Conservation (phyloP, 2,888 invertebrate genomes). For the Aporophyla nigra region DNA sequence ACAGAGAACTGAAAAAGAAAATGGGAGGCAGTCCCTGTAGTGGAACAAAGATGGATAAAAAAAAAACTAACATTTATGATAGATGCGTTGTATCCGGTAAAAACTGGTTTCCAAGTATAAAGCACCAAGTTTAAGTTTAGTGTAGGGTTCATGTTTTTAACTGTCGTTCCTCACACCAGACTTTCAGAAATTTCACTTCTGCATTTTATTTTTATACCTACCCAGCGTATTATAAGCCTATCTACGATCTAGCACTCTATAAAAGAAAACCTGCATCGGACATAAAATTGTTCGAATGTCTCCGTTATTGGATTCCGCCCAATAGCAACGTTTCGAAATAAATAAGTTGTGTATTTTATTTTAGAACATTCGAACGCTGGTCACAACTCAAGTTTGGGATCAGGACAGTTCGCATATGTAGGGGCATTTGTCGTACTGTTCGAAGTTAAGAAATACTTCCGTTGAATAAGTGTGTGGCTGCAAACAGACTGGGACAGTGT, state of each 20-base stretch:
- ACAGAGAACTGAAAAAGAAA: no score
- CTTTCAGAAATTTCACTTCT: no score
- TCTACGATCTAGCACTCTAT: neutral
- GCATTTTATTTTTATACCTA: neutral
- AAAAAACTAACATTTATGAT: neutral
- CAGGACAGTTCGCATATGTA: constrained; percentile 43
- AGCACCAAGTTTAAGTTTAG: no score
- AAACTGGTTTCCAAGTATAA: neutral
- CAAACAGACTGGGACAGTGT: neutral
- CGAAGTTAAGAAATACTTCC: constrained; percentile 14
- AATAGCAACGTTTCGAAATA: constrained; percentile 36
- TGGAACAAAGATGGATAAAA: no score
- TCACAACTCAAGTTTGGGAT: constrained; percentile 32
- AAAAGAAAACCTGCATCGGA: neutral
- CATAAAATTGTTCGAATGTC: neutral
- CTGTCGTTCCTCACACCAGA: neutral
- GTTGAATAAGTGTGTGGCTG: constrained; percentile 19
- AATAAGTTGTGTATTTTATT: constrained; percentile 44
- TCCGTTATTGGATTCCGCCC: constrained; percentile 40
- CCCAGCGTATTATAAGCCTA: neutral
- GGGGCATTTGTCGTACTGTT: constrained; percentile 32
- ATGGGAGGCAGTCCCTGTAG: no score
- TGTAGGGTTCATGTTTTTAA: no score
- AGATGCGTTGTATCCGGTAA: neutral
- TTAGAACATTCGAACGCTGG: constrained; percentile 37